Percentiles rank a stretch among this genome's conserved stretches.
These are phyloP conservation scores for Lethrus apterus DNA, from an alignment of 1,140 invertebrate genomes.

Conservation along the genomic window DNA sequence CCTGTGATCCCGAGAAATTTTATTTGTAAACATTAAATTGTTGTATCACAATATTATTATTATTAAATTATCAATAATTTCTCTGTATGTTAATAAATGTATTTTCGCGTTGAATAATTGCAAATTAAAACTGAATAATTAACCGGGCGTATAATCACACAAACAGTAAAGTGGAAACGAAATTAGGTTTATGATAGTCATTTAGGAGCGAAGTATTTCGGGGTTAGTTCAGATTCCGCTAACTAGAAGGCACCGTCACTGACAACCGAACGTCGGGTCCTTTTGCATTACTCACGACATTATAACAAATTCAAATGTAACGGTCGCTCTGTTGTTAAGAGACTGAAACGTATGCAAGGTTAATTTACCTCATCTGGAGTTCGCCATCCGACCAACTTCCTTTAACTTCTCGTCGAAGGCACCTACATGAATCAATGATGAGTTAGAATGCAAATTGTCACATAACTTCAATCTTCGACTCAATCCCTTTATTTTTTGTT, in stretches of 20 bases:
- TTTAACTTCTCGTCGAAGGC: neutral
- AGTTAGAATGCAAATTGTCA: too few species aligned
- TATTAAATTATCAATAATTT: too few species aligned
- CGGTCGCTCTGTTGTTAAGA: slow-evolving; percentile 27
- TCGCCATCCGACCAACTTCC: slow-evolving; percentile 7
- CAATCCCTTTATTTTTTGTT: too few species aligned
- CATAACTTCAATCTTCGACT: too few species aligned
- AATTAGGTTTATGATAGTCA: slow-evolving; percentile 13
- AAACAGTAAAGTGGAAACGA: slow-evolving; percentile 8
- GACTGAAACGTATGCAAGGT: slow-evolving; percentile 26
- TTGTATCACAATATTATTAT: too few species aligned
- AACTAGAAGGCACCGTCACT: slow-evolving; percentile 22
- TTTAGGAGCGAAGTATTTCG: slow-evolving; percentile 6
- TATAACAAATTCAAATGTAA: slow-evolving; percentile 31
- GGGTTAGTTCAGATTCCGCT: slow-evolving; percentile 17
- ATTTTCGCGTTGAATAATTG: too few species aligned
- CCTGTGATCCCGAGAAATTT: too few species aligned
- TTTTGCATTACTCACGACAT: slow-evolving; percentile 28
- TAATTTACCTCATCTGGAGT: slow-evolving; percentile 20
- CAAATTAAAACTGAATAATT: too few species aligned
- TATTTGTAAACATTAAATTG: too few species aligned
- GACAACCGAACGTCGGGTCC: slow-evolving; percentile 24
- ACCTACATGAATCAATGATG: too few species aligned
- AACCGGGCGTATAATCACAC: slow-evolving; percentile 3
- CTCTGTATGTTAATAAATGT: too few species aligned